Conservation (phyloP, 2,113 vertebrate species). For the Brachyistius frenatus region DNA sequence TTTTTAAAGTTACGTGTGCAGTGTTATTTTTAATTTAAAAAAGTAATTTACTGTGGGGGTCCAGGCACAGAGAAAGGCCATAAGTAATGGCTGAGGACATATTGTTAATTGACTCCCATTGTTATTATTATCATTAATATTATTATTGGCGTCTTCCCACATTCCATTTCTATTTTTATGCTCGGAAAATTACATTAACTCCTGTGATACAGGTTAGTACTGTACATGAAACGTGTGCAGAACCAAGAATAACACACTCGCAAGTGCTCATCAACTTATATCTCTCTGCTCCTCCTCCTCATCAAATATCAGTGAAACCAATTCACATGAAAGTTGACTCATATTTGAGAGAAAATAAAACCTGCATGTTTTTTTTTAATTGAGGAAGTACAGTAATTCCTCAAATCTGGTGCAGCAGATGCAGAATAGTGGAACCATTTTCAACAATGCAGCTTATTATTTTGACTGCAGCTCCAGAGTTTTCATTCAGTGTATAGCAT, state of each 20-base stretch:
- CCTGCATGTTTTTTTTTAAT: background rate
- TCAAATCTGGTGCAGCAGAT: conserved; percentile 7
- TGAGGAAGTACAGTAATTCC: conserved; percentile 22
- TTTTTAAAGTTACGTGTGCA: no score
- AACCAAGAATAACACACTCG: background rate
- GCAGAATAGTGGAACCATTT: conserved; percentile 25
- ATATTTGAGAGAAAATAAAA: conserved; percentile 3
- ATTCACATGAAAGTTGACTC: conserved; percentile 16
- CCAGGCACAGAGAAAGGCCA: no score
- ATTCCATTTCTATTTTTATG: conserved; percentile 9
- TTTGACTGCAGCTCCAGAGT: conserved; percentile 39
- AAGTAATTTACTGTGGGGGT: no score
- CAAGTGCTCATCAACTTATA: background rate
- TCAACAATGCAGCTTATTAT: conserved; percentile 37
- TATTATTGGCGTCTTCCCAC: conserved; percentile 32
- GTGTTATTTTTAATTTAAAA: background rate
- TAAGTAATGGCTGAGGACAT: background rate
- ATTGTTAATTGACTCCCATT: background rate
- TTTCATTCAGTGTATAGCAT: conserved; percentile 4
- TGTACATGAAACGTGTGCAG: background rate
- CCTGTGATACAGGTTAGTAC: conserved; percentile 1
- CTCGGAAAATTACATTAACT: conserved; percentile 17
- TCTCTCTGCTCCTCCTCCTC: conserved; percentile 11
- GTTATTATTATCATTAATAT: conserved; percentile 24
- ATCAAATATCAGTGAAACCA: conserved; percentile 6